Percentiles rank a stretch among this genome's conserved stretches.
phyloP scores from a whole-genome alignment of 2,797 vertebrate genomes.

The Acrocephalus scirpaceus region DNA sequence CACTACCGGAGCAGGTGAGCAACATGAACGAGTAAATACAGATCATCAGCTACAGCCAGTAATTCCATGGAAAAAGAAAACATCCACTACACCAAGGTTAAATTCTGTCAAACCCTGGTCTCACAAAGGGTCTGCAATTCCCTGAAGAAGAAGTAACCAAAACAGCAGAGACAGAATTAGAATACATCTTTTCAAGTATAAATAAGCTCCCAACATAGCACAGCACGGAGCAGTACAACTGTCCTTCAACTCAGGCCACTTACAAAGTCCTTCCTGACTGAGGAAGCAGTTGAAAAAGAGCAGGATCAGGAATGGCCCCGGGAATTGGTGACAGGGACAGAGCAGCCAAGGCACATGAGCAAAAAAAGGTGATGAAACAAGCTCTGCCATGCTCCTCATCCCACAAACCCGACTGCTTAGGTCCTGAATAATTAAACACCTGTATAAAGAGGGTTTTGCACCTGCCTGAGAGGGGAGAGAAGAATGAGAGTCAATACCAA shows the following conservation, averaged over 20 bases:
- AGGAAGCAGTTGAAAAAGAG: background rate
- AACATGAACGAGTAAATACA: background rate
- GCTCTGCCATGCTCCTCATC: background rate
- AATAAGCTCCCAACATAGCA: background rate
- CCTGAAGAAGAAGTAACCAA: background rate
- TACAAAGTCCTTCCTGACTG: background rate
- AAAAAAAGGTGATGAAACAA: background rate
- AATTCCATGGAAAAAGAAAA: background rate
- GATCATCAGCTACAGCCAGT: background rate
- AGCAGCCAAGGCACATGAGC: background rate
- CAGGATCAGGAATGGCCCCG: fast-evolving
- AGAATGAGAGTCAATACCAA: fast-evolving
- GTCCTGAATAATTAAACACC: background rate
- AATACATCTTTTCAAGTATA: background rate
- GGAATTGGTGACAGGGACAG: fast-evolving
- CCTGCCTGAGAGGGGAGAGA: background rate
- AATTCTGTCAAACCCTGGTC: background rate
- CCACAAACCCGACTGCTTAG: background rate
- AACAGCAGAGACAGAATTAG: slow-evolving; percentile 23
- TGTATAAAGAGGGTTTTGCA: background rate
- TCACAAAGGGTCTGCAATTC: background rate
- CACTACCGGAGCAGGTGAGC: background rate
- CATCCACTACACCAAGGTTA: background rate
- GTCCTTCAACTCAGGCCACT: background rate
- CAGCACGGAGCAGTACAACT: background rate